Base-by-base conservation (phyloP, 1,140 invertebrate genomes). In the Magallana angulata region DNA sequence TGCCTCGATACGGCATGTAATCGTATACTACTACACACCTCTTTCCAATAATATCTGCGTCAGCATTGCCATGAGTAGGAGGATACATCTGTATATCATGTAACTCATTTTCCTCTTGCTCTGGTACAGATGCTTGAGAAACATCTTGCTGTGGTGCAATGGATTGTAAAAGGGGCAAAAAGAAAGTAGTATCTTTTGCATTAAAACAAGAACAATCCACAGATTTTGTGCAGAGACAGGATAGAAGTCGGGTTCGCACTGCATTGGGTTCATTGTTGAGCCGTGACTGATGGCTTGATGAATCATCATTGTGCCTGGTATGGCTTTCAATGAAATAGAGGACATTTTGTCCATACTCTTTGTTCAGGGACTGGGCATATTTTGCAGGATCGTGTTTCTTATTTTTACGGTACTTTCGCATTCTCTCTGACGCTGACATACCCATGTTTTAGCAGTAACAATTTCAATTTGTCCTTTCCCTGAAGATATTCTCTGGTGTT, bases 291-390 rank as follows among this genome's bases (percentile, higher is more conserved):
- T 57, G 0, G 87, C n/a, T 48, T 89, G 90, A 57, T 90, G 88
- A 7, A 90, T 14, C 16, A 24, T 84, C 85, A 89, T 82, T 1
- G 90, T 89, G 7, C 86, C 84, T 30, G 84, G 62, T 16, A 89
- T 62, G 9, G 88, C 11, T 18, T 85, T 80, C 1, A 87, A 60
- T 1, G 71, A n/a, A 14, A 18, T 14, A 18, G 62, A 14, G 0
- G 85, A 12, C 4, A 59, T 9, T 24, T 30, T 24, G 30, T 83
- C 60, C 9, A 84, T 80, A 14, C 0, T 87, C 82, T 48, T 87
- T 84, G 2, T 84, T 11, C 7, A 71, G 1, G 56, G 83, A 84
- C 62, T 85, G n/a, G 30, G 36, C 24, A 24, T 88, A 57, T 57
- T 62, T 71, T 48, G 59, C 57, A 7, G 71, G 58, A 24, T 88